phyloP scores from a whole-genome alignment of 2,113 vertebrate genomes.

The Gymnobelideus leadbeateri region DNA sequence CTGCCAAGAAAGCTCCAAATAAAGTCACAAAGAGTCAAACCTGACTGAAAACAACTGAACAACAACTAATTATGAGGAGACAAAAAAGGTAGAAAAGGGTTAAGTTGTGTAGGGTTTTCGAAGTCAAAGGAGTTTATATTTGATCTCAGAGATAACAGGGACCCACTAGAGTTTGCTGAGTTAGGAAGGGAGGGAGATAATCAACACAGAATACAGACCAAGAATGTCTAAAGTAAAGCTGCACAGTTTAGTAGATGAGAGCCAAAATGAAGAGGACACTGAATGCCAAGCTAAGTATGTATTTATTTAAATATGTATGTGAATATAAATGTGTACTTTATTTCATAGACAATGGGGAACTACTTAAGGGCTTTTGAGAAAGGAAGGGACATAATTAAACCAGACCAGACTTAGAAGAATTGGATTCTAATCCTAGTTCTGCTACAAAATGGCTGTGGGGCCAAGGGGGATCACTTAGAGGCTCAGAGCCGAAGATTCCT shows the following conservation, averaged over 20 bases:
- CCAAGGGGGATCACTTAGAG: not conserved
- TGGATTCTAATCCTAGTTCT: not conserved
- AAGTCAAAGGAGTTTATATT: not conserved
- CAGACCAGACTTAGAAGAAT: not conserved
- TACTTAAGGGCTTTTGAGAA: not conserved
- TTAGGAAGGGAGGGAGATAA: not conserved
- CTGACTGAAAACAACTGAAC: not conserved
- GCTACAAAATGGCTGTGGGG: not conserved
- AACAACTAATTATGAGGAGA: not conserved
- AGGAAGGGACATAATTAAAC: not conserved
- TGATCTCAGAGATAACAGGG: not conserved
- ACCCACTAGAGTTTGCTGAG: not conserved
- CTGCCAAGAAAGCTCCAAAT: not conserved
- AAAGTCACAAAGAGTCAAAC: not conserved
- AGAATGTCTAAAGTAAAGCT: not conserved
- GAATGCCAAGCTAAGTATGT: not conserved
- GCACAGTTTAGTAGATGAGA: not conserved
- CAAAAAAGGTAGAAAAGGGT: not conserved
- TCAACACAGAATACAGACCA: not conserved
- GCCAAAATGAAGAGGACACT: not conserved
- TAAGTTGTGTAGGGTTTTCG: not conserved
- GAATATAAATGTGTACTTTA: not conserved
- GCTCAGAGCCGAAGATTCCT: not conserved
- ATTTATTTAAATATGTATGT: not conserved
- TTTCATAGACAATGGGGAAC: not conserved